A percentile compares a stretch with the other conserved stretches of the same genome.
Evolutionary conservation across 2,113 vertebrate species (phyloP).

Genomic region (Cyanoderma ruficeps): DNA sequence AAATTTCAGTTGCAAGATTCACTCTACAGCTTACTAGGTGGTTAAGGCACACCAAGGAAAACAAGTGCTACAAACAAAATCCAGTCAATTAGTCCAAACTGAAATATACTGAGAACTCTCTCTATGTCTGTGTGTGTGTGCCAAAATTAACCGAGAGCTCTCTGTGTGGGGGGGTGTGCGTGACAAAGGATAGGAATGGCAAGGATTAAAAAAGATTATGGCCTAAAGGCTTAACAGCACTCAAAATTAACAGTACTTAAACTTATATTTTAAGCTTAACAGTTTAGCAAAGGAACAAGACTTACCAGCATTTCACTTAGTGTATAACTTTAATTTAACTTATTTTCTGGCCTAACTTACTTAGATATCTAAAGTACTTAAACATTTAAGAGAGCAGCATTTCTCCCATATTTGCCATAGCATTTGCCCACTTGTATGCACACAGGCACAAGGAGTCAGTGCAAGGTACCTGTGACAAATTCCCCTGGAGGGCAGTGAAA

Average conservation of each 20-base stretch:
- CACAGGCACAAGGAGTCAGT: neutral
- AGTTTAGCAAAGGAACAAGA: neutral
- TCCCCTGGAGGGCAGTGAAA: neutral
- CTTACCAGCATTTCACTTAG: neutral
- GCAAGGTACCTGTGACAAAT: neutral
- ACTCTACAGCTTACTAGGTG: neutral
- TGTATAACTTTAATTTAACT: neutral
- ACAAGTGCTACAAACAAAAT: neutral
- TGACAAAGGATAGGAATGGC: neutral
- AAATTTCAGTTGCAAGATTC: neutral
- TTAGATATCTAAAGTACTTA: neutral
- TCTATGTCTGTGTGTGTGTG: too few relatives aligned
- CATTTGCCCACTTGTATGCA: too few relatives aligned
- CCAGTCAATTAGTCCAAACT: neutral
- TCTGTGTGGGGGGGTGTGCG: too few relatives aligned
- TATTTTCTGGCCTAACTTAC: neutral
- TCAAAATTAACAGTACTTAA: neutral
- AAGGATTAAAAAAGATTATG: neutral
- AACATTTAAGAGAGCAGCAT: neutral
- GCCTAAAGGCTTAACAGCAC: neutral
- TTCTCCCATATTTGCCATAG: neutral
- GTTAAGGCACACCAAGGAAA: neutral
- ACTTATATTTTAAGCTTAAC: neutral
- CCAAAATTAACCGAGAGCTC: accelerated
- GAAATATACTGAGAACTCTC: neutral